Percentiles rank a stretch among this genome's conserved stretches.
These are phyloP conservation scores for Phodopus roborovskii DNA, from an alignment of 2,113 vertebrate genomes.

Conservation along the genomic window DNA sequence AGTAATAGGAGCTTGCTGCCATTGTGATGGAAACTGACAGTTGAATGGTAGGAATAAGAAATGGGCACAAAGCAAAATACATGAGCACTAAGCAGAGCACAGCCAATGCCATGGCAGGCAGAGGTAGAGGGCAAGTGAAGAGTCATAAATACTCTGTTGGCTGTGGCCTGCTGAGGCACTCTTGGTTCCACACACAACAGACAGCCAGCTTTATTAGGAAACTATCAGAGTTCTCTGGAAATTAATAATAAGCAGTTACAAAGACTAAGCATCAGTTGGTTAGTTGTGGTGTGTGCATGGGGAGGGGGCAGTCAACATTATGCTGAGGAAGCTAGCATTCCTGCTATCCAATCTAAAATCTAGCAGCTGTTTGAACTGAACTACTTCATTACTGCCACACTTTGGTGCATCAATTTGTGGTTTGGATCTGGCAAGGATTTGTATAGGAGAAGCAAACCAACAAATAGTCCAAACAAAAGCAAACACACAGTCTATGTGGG, in stretches of 20 bases:
- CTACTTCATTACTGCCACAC: slow-evolving; percentile 49
- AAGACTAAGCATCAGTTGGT: not conserved
- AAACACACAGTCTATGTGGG: slow-evolving; percentile 13
- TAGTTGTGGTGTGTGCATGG: not conserved
- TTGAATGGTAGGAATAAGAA: not conserved
- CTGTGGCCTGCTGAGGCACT: not conserved
- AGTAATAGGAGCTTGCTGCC: slow-evolving; percentile 6
- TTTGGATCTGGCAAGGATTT: slow-evolving; percentile 62
- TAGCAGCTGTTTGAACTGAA: slow-evolving; percentile 54
- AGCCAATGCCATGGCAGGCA: not conserved
- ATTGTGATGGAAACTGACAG: not conserved
- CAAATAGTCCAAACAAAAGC: slow-evolving; percentile 54
- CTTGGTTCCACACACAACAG: too few species aligned
- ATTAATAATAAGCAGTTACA: not conserved
- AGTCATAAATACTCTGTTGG: not conserved
- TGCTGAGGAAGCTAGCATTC: slow-evolving; percentile 24
- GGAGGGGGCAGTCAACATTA: not conserved
- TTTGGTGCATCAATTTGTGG: slow-evolving; percentile 55
- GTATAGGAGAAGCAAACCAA: slow-evolving; percentile 69
- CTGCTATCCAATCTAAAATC: slow-evolving; percentile 39
- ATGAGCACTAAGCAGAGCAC: not conserved
- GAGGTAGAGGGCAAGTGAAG: not conserved
- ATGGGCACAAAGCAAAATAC: not conserved
- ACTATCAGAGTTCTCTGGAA: not conserved
- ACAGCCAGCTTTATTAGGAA: slow-evolving; percentile 13